These are phyloP conservation scores for Brachyopa scutellaris DNA, from an alignment of 2,888 invertebrate species.

Conservation along the genomic window DNA sequence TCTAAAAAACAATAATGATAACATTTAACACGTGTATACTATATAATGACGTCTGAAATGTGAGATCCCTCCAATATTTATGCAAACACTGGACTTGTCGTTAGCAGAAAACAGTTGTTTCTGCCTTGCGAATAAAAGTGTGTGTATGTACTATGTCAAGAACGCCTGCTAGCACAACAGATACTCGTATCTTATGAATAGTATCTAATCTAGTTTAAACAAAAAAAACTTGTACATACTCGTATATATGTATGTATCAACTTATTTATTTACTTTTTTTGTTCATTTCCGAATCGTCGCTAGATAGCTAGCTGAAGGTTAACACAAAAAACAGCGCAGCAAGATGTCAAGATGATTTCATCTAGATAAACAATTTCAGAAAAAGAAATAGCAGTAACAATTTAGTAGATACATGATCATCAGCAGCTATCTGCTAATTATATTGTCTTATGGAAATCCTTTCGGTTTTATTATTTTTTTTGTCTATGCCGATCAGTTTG, in stretches of 20 bases:
- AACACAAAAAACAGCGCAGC: slow-evolving; percentile 15
- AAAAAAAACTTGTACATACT: too few species aligned
- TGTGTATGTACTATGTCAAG: slow-evolving; percentile 26
- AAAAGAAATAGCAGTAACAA: slow-evolving; percentile 7
- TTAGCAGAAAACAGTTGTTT: too few species aligned
- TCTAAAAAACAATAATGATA: background rate
- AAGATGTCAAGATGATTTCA: slow-evolving; percentile 32
- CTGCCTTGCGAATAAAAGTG: too few species aligned
- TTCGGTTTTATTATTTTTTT: slow-evolving; percentile 10
- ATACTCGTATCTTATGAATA: slow-evolving; percentile 15
- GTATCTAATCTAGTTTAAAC: slow-evolving; percentile 55
- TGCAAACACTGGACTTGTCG: slow-evolving; percentile 29
- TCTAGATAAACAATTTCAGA: slow-evolving; percentile 20
- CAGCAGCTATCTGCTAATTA: slow-evolving; percentile 52
- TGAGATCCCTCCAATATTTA: background rate
- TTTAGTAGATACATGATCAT: slow-evolving; percentile 41
- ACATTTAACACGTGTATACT: background rate
- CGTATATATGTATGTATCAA: slow-evolving; percentile 13
- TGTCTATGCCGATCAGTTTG: slow-evolving; percentile 10
- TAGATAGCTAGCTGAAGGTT: slow-evolving; percentile 37
- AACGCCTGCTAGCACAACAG: slow-evolving; percentile 16
- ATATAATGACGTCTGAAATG: background rate
- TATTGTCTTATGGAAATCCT: slow-evolving; percentile 44
- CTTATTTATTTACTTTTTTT: slow-evolving; percentile 46
- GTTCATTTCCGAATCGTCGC: slow-evolving; percentile 36